A percentile compares a stretch with the other conserved stretches of the same genome.
These are phyloP conservation scores for Eilema caniola DNA, from an alignment of 2,888 invertebrate genomes.

Conservation along the genomic window DNA sequence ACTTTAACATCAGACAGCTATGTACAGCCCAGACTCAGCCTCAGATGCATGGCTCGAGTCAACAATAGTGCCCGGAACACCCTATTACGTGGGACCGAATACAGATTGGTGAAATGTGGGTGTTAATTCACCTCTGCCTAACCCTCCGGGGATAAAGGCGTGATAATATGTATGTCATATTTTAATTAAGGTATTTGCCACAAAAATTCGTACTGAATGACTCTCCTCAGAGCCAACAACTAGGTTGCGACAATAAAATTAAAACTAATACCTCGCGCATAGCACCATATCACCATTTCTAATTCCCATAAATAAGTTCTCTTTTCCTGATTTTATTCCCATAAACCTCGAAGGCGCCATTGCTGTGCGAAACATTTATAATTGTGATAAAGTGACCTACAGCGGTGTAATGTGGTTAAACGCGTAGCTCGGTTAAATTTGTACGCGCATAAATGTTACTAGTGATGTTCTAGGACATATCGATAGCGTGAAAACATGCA, in stretches of 20 bases:
- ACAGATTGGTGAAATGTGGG: too few species aligned
- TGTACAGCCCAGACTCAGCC: too few species aligned
- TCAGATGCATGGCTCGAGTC: too few species aligned
- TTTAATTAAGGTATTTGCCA: too few species aligned
- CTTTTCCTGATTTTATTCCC: slow-evolving; percentile 11
- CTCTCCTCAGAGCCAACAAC: background rate
- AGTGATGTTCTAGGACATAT: slow-evolving; percentile 31
- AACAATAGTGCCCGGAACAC: too few species aligned
- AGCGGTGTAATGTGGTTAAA: slow-evolving; percentile 52
- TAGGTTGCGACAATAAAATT: background rate
- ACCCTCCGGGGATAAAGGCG: too few species aligned
- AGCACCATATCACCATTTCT: background rate
- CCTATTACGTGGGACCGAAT: too few species aligned
- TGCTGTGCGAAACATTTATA: slow-evolving; percentile 31
- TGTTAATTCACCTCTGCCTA: too few species aligned
- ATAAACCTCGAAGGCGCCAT: slow-evolving; percentile 19
- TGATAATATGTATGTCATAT: too few species aligned
- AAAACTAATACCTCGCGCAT: background rate
- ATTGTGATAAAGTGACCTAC: slow-evolving; percentile 48
- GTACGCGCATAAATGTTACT: slow-evolving; percentile 52
- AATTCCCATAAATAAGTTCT: slow-evolving; percentile 1
- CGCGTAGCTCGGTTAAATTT: slow-evolving; percentile 56
- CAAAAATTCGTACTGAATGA: background rate
- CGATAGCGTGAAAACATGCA: too few species aligned
- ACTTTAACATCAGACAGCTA: too few species aligned